These are phyloP conservation scores for Simalia tracyae DNA, from an alignment of 2,797 vertebrate species.

Conservation along the genomic window DNA sequence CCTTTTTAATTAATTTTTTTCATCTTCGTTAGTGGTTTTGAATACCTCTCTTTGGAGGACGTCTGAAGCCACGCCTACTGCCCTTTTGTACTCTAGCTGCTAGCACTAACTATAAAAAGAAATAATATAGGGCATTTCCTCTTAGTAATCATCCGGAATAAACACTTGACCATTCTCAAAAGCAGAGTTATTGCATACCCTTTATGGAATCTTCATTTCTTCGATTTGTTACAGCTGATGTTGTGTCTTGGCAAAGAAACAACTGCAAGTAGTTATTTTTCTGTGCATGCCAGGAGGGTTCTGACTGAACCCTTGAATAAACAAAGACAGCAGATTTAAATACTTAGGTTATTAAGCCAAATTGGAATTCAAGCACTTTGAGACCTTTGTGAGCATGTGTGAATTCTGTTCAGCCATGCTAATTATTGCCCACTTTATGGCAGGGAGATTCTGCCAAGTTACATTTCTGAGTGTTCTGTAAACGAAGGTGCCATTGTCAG, in stretches of 20 bases:
- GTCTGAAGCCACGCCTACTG: background rate
- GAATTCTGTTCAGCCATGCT: conserved; percentile 52
- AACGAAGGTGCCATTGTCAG: conserved; percentile 39
- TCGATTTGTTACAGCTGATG: conserved; percentile 56
- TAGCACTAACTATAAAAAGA: background rate
- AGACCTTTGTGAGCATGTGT: conserved; percentile 58
- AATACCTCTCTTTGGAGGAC: background rate
- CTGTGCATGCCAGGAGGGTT: conserved; percentile 52
- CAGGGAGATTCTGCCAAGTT: conserved; percentile 50
- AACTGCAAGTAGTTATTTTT: conserved; percentile 64
- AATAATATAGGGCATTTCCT: background rate
- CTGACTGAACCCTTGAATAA: conserved; percentile 59
- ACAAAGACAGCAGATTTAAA: conserved; percentile 59
- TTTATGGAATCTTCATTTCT: conserved; percentile 49
- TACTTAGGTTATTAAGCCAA: conserved; percentile 65
- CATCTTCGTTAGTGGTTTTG: background rate
- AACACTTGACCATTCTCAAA: conserved; percentile 31
- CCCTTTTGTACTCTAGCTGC: background rate
- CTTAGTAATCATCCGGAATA: background rate
- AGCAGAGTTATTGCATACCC: conserved; percentile 14
- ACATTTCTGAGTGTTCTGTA: conserved; percentile 54
- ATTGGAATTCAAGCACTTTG: conserved; percentile 58
- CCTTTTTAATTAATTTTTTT: background rate
- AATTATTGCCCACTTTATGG: conserved; percentile 62
- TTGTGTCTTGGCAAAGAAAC: conserved; percentile 45